phyloP scores from a whole-genome alignment of 2,888 invertebrate genomes.

The Acheta domesticus region DNA sequence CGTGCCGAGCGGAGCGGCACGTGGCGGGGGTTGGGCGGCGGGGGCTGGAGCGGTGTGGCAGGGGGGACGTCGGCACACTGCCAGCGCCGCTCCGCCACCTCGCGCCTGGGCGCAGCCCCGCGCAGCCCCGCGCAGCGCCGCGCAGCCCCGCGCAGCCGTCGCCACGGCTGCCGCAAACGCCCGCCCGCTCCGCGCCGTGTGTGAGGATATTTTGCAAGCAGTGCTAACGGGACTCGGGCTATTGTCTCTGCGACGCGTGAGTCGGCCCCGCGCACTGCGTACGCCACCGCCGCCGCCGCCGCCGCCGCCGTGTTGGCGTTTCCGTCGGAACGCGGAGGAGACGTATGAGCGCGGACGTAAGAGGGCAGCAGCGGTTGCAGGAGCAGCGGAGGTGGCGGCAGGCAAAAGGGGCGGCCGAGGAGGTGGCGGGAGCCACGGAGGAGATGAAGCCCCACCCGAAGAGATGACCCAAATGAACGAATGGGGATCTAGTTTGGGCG shows the following conservation, averaged over 20 bases:
- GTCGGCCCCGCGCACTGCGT: too few relatives aligned
- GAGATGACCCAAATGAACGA: too few relatives aligned
- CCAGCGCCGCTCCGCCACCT: background rate
- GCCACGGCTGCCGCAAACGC: background rate
- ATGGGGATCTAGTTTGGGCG: too few relatives aligned
- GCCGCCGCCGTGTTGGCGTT: background rate
- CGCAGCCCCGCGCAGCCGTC: background rate
- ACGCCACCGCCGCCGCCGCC: too few relatives aligned
- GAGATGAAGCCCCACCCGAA: too few relatives aligned
- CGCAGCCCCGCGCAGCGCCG: background rate
- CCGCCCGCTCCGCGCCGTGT: background rate
- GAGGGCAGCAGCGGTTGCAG: background rate
- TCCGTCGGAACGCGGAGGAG: background rate
- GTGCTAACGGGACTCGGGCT: background rate
- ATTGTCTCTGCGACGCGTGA: background rate
- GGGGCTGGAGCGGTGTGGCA: too few relatives aligned
- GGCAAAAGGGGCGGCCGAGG: too few relatives aligned
- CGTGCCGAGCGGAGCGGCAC: too few relatives aligned
- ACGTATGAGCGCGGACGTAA: background rate
- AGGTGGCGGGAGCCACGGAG: too few relatives aligned
- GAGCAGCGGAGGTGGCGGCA: too few relatives aligned
- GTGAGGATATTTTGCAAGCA: conserved; percentile 6
- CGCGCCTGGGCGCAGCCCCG: background rate
- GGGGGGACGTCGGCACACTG: background rate
- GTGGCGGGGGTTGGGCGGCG: too few relatives aligned